A percentile compares a stretch with the other conserved stretches of the same genome.
Conservation (phyloP, 2,888 invertebrate species). For the Poecilobothrus nobilitatus region DNA sequence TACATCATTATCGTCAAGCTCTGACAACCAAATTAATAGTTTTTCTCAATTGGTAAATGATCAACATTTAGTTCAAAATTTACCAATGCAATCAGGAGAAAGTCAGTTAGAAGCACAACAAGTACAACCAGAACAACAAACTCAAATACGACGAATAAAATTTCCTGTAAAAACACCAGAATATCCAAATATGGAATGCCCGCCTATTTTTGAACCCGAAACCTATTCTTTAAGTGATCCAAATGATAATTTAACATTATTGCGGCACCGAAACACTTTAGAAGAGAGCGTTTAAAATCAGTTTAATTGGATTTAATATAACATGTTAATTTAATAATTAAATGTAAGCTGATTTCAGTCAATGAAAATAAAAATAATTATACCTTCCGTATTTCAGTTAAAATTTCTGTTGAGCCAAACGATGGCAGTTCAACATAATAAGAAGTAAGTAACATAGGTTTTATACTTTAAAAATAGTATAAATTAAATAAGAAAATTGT, state of each 20-base stretch:
- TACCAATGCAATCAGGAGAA: constrained; percentile 33
- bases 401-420: no score
- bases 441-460: no score
- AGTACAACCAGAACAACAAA: constrained; percentile 20
- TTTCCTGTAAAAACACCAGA: constrained; percentile 46
- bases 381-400: no score
- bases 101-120: constrained; percentile 27
- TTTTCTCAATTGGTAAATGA: neutral
- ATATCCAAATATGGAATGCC: constrained; percentile 76
- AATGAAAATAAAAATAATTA: no score
- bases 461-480: no score
- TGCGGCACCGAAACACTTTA: constrained; percentile 34
- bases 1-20: constrained; percentile 29
- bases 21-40: constrained; percentile 22
- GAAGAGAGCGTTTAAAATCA: neutral
- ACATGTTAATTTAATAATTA: no score
- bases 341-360: no score
- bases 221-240: constrained; percentile 61
- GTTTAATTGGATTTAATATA: no score
- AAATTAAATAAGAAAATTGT: no score
- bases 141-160: constrained; percentile 26
- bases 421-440: no score
- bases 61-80: constrained; percentile 35
- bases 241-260: constrained; percentile 38
- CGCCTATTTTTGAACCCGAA: constrained; percentile 77